These are phyloP conservation scores for Chaetorhynchus papuensis DNA, from an alignment of 2,113 vertebrate species.

Conservation along the genomic window DNA sequence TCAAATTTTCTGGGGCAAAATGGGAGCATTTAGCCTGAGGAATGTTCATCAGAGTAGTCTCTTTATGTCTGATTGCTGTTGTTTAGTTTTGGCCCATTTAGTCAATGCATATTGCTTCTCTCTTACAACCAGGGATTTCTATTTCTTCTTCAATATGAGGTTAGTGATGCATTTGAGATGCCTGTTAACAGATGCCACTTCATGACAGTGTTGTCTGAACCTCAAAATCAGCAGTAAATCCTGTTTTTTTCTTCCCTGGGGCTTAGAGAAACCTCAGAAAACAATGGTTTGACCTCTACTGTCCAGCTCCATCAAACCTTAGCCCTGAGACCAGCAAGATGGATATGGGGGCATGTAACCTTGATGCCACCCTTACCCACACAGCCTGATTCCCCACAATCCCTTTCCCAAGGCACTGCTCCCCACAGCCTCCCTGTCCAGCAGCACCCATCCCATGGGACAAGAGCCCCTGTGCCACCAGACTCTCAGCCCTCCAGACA, in stretches of 20 bases:
- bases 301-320: not conserved
- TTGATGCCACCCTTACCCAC: too few species aligned
- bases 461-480: fast-evolving
- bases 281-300: fast-evolving
- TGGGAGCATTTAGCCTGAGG: not conserved
- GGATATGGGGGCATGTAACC: not conserved
- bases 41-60: not conserved
- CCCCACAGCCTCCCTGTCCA: too few species aligned
- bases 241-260: not conserved
- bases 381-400: not conserved
- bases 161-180: not conserved
- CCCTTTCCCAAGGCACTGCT: not conserved
- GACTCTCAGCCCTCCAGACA: not conserved
- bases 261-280: not conserved
- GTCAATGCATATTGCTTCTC: not conserved
- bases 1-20: not conserved
- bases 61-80: not conserved
- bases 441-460: not conserved
- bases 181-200: not conserved
- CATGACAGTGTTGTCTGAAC: not conserved
- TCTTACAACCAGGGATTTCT: not conserved
- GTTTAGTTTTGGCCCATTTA: not conserved
- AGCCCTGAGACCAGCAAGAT: not conserved
- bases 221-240: not conserved
- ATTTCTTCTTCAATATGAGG: not conserved